phyloP scores from a whole-genome alignment of 2,888 invertebrate species.

The Lasius fuliginosus region DNA sequence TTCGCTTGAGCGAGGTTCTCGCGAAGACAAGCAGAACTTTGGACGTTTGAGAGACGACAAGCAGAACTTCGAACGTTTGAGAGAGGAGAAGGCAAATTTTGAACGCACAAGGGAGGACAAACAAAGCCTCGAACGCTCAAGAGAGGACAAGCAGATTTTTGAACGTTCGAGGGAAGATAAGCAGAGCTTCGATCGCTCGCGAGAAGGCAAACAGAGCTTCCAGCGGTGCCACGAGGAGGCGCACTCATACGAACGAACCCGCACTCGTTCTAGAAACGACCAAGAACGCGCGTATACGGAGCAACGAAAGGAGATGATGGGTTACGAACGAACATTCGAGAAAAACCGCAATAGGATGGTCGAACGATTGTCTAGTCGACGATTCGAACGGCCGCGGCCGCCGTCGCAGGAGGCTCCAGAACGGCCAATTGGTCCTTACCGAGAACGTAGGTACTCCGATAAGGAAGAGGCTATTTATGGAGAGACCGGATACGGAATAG shows the following conservation, averaged over 20 bases:
- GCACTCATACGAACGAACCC: slow-evolving; percentile 64
- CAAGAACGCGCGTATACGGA: slow-evolving; percentile 57
- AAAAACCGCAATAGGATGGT: slow-evolving; percentile 79
- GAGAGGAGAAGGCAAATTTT: slow-evolving; percentile 59
- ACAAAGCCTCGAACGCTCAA: slow-evolving; percentile 51
- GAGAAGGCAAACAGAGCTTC: slow-evolving; percentile 73
- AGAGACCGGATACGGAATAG: slow-evolving; percentile 75
- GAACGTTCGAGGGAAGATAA: slow-evolving; percentile 54
- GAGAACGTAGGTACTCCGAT: slow-evolving; percentile 82
- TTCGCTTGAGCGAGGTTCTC: slow-evolving; percentile 34
- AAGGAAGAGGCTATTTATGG: slow-evolving; percentile 83
- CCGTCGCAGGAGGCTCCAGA: slow-evolving; percentile 85
- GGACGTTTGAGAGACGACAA: slow-evolving; percentile 56
- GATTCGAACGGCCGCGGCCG: slow-evolving; percentile 83
- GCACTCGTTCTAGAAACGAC: background rate
- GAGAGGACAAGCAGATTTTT: slow-evolving; percentile 60
- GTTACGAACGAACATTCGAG: slow-evolving; percentile 78
- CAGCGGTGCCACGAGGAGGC: slow-evolving; percentile 66
- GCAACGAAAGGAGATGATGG: slow-evolving; percentile 24
- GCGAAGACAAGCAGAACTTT: slow-evolving; percentile 69
- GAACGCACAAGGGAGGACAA: slow-evolving; percentile 70
- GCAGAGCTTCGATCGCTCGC: slow-evolving; percentile 71
- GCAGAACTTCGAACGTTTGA: slow-evolving; percentile 72
- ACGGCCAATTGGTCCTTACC: slow-evolving; percentile 77
- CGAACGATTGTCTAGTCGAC: slow-evolving; percentile 78